These are phyloP conservation scores for Scolopax mira DNA, from an alignment of 2,113 vertebrate genomes.

Conservation along the genomic window DNA sequence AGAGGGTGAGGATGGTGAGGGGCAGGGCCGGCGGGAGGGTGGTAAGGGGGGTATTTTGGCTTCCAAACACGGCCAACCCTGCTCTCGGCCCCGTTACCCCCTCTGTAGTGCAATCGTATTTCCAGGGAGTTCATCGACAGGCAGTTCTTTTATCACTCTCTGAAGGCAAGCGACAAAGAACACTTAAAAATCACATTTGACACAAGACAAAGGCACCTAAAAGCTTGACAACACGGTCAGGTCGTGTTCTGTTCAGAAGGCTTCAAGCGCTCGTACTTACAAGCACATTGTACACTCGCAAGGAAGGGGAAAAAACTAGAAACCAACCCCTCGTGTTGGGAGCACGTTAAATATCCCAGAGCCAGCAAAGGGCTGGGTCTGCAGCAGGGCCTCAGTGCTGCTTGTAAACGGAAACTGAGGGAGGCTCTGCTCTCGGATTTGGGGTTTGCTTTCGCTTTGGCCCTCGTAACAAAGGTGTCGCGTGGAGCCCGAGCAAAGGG, in stretches of 20 bases:
- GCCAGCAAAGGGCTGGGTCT: background rate
- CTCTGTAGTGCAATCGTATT: background rate
- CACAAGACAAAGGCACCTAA: slow-evolving; percentile 52
- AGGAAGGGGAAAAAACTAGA: background rate
- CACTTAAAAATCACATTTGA: background rate
- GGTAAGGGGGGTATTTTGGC: rapidly evolving
- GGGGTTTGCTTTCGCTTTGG: background rate
- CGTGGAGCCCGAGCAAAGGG: background rate
- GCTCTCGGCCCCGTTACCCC: rapidly evolving
- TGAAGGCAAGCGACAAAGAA: background rate
- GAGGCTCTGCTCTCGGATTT: background rate
- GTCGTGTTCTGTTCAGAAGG: background rate
- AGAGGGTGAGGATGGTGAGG: background rate
- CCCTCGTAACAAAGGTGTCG: background rate
- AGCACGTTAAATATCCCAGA: background rate
- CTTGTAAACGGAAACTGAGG: background rate
- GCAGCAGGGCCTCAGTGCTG: background rate
- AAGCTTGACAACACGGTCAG: background rate
- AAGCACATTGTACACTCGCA: background rate
- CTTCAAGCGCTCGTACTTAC: background rate
- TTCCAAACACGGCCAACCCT: background rate
- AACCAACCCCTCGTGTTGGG: rapidly evolving
- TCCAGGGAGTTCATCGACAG: background rate
- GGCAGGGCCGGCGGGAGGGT: background rate
- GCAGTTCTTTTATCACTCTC: background rate